Evolutionary conservation across 2,113 vertebrate genomes (phyloP).

Genomic region (Psittacula cyanocephala): DNA sequence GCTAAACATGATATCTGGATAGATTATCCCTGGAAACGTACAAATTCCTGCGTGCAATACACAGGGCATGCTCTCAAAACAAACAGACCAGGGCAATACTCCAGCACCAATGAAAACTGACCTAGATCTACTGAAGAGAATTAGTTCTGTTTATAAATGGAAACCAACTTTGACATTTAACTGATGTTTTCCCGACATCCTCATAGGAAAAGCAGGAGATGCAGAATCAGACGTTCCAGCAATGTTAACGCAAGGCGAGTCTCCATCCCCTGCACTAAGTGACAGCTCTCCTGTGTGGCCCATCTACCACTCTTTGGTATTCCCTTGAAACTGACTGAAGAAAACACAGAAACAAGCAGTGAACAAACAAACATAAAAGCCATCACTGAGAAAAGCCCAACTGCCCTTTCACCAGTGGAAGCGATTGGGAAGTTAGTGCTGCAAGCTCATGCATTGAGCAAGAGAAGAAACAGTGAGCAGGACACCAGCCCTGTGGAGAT

Average conservation of each 20-base stretch:
- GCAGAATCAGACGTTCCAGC: not conserved
- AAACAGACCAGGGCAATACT: not conserved
- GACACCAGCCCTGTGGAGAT: not conserved
- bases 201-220: not conserved
- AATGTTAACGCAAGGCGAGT: not conserved
- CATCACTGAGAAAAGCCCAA: not conserved
- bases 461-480: not conserved
- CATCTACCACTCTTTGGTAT: not conserved
- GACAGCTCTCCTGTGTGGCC: not conserved
- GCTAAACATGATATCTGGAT: not conserved
- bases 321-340: not conserved
- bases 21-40: not conserved
- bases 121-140: constrained; percentile 57
- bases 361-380: not conserved
- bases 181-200: constrained; percentile 29
- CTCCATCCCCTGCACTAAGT: not conserved
- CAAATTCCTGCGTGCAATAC: not conserved
- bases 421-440: not conserved
- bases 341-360: not conserved
- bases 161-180: constrained; percentile 56
- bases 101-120: not conserved
- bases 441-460: fast-evolving
- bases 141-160: constrained; percentile 60
- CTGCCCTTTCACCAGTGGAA: not conserved
- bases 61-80: not conserved